These are phyloP conservation scores for Achatina immaculata DNA, from an alignment of 1,140 invertebrate species.

Conservation along the genomic window DNA sequence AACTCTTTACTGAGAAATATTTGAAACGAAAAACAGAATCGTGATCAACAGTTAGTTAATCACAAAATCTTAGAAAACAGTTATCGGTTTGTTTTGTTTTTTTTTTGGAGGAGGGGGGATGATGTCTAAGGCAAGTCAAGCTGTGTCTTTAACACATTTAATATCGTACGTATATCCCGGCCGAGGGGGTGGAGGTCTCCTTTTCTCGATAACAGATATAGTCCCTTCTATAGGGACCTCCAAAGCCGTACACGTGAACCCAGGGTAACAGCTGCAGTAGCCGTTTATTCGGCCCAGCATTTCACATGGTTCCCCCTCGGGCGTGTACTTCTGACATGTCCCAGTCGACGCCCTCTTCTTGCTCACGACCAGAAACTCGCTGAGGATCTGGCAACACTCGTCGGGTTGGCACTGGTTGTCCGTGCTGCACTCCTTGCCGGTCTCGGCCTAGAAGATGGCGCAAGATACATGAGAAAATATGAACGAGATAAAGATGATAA, in stretches of 20 bases:
- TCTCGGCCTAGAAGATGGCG: background rate
- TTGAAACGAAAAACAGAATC: too few relatives aligned
- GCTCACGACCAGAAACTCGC: conserved; percentile 20
- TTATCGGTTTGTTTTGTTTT: too few relatives aligned
- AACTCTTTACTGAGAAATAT: too few relatives aligned
- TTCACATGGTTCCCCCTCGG: background rate
- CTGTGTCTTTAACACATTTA: background rate
- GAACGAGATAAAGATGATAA: too few relatives aligned
- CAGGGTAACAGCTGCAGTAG: background rate
- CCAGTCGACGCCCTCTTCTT: background rate
- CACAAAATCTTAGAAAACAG: too few relatives aligned
- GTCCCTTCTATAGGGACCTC: background rate
- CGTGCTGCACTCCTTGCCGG: background rate
- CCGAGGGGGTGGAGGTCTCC: background rate
- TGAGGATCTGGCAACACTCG: conserved; percentile 26
- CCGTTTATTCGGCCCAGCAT: background rate
- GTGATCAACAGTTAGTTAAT: too few relatives aligned
- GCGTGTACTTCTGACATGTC: background rate
- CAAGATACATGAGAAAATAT: too few relatives aligned
- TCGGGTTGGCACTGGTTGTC: background rate
- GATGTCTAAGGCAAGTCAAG: too few relatives aligned
- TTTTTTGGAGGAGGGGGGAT: too few relatives aligned
- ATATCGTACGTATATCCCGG: conserved; percentile 1
- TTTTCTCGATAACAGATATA: background rate
- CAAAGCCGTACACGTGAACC: background rate